Evolutionary conservation across 2,888 invertebrate species (phyloP).

Genomic region (Diarsia rubi): DNA sequence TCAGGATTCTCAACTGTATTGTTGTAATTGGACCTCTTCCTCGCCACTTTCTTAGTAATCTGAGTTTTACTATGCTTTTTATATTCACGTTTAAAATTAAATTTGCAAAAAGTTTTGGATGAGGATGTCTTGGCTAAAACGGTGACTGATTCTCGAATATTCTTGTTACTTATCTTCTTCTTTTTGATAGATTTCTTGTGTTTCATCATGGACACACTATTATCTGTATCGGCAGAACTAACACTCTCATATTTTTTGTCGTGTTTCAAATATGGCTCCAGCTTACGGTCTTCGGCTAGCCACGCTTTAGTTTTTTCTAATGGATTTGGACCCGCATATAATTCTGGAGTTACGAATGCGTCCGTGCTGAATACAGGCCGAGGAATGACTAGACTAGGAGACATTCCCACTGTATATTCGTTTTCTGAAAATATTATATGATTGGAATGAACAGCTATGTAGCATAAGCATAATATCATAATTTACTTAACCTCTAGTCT

Average conservation of each 20-base stretch:
- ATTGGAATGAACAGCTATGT: constrained; percentile 5
- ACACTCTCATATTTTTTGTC: constrained; percentile 60
- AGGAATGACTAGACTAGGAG: constrained; percentile 60
- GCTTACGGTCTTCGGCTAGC: constrained; percentile 75
- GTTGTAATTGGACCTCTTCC: constrained; percentile 67
- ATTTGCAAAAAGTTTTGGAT: constrained; percentile 56
- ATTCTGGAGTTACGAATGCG: constrained; percentile 33
- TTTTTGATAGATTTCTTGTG: constrained; percentile 67
- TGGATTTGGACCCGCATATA: constrained; percentile 61
- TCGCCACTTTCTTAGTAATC: constrained; percentile 67
- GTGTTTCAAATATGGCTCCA: constrained; percentile 65
- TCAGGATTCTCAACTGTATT: constrained; percentile 66
- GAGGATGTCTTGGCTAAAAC: constrained; percentile 54
- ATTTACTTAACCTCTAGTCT: not conserved
- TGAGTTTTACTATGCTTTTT: constrained; percentile 67
- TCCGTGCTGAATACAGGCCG: constrained; percentile 47
- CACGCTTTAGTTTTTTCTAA: constrained; percentile 77
- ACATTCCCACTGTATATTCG: constrained; percentile 64
- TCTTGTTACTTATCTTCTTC: constrained; percentile 50
- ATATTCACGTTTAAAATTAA: constrained; percentile 57
- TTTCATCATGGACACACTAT: constrained; percentile 61
- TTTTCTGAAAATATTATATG: constrained; percentile 59
- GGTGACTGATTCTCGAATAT: constrained; percentile 46
- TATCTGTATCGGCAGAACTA: constrained; percentile 72
- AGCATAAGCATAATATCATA: not conserved